Percentiles rank a stretch among this genome's conserved stretches.
phyloP scores from a whole-genome alignment of 2,797 vertebrate species.

The Lerista edwardsae region DNA sequence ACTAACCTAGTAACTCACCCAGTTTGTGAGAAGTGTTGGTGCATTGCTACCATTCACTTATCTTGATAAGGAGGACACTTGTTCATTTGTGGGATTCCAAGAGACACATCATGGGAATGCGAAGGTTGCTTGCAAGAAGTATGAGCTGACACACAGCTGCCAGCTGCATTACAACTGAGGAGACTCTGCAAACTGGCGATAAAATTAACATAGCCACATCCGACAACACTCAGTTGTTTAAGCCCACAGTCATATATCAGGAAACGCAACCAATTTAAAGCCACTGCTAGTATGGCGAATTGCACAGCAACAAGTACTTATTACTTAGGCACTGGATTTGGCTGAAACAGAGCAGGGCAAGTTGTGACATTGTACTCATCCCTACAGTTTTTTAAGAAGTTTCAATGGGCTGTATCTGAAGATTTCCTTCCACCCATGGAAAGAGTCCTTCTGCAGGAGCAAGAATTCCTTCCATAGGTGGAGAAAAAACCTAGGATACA shows the following conservation, averaged over 20 bases:
- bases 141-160: slow-evolving; percentile 61
- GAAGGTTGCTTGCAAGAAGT: slow-evolving; percentile 39
- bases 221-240: slow-evolving; percentile 67
- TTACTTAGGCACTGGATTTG: background rate
- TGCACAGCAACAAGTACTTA: background rate
- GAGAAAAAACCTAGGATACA: too few species aligned
- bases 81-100: slow-evolving; percentile 34
- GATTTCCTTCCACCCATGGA: too few species aligned
- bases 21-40: too few species aligned
- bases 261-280: slow-evolving; percentile 25
- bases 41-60: background rate
- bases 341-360: background rate
- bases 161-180: slow-evolving; percentile 54
- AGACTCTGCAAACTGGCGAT: slow-evolving; percentile 67
- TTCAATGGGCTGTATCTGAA: too few species aligned
- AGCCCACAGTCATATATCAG: slow-evolving; percentile 20
- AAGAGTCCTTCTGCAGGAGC: too few species aligned
- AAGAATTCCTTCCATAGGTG: too few species aligned
- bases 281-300: background rate
- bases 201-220: slow-evolving; percentile 80
- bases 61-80: slow-evolving; percentile 59
- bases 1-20: too few species aligned
- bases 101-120: slow-evolving; percentile 28
- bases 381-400: accelerated
- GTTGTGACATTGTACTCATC: background rate